Evolutionary conservation across 2,797 vertebrate genomes (phyloP).

Genomic region (Malurus splendens): DNA sequence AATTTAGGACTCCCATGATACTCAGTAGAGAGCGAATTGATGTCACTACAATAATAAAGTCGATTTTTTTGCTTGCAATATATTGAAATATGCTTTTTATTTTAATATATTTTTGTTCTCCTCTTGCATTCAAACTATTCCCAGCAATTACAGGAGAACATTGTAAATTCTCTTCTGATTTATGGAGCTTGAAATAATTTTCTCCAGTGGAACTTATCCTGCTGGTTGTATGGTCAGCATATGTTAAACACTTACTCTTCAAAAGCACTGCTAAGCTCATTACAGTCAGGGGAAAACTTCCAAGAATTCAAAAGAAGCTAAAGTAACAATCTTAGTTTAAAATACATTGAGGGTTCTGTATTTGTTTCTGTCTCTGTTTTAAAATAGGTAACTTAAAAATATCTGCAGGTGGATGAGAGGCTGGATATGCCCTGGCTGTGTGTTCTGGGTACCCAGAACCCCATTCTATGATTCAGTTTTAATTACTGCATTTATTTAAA

Average conservation of each 20-base stretch:
- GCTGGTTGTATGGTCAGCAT: slow-evolving; percentile 21
- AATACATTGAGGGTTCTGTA: not conserved
- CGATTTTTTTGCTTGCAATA: not conserved
- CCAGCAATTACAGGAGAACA: not conserved
- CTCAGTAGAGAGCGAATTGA: not conserved
- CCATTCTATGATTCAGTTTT: not conserved
- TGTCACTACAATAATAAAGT: not conserved
- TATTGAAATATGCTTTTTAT: not conserved
- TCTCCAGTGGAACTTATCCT: not conserved
- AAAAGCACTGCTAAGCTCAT: slow-evolving; percentile 1
- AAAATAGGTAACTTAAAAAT: not conserved
- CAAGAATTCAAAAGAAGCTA: not conserved
- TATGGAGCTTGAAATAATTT: slow-evolving; percentile 14
- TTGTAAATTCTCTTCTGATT: not conserved
- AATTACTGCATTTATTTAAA: not conserved
- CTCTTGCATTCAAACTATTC: not conserved
- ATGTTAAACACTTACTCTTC: slow-evolving; percentile 24
- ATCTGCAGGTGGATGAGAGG: not conserved
- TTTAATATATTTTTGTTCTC: not conserved
- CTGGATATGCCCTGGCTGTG: not conserved
- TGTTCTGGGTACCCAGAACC: not conserved
- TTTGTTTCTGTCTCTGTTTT: not conserved
- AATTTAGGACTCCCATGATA: not conserved
- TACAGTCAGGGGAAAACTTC: not conserved
- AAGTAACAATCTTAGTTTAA: slow-evolving; percentile 9